Evolutionary conservation across 2,888 invertebrate genomes (phyloP).

Genomic region (Ormyrus thymus): DNA sequence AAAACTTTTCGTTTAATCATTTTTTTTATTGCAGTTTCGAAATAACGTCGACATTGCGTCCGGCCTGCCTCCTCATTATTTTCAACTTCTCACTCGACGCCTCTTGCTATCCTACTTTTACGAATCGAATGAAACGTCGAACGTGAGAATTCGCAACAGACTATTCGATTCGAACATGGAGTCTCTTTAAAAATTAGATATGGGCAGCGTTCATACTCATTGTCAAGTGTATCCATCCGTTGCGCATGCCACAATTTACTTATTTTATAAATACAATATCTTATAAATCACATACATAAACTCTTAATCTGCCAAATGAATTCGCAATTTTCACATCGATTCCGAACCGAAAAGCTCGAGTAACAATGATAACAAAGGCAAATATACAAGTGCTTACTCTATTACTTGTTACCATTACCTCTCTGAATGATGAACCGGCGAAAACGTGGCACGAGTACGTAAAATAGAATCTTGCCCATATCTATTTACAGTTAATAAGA

Average conservation of each 20-base stretch:
- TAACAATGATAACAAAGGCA: conserved; percentile 8
- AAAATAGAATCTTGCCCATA: conserved; percentile 32
- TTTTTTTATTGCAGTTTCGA: conserved; percentile 44
- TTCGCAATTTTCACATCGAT: conserved; percentile 17
- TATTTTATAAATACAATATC: neutral
- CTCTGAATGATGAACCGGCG: neutral
- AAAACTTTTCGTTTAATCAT: no score
- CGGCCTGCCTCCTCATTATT: conserved; percentile 37
- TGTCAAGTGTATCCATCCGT: neutral
- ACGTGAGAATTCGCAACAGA: conserved; percentile 7
- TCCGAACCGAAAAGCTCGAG: conserved; percentile 7
- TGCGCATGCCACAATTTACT: conserved; percentile 23
- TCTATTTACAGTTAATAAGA: conserved; percentile 46
- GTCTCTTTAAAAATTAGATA: conserved; percentile 26
- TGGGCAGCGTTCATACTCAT: conserved; percentile 26
- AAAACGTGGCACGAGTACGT: conserved; percentile 39
- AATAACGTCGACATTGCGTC: conserved; percentile 25
- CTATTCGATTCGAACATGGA: conserved; percentile 34
- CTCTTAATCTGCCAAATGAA: conserved; percentile 19
- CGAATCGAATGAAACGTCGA: neutral
- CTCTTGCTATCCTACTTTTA: no score
- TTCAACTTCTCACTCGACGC: neutral
- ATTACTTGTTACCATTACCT: no score
- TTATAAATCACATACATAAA: conserved; percentile 13
- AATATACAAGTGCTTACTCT: no score